Conservation (phyloP, 2,113 vertebrate species). For the Sceloporus undulatus region DNA sequence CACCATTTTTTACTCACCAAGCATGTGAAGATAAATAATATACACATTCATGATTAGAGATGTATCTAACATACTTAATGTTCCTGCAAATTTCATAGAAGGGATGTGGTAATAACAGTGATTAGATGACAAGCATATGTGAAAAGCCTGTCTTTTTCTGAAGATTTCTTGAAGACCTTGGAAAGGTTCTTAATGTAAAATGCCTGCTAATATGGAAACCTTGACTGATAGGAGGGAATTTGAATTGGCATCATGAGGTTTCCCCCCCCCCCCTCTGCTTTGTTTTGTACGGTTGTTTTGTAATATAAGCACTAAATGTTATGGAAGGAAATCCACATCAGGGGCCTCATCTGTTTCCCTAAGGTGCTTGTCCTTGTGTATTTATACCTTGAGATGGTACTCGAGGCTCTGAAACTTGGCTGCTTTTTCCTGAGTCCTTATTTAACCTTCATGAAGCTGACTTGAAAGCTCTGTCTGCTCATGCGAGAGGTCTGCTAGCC, state of each 20-base stretch:
- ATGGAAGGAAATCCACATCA: rapidly evolving
- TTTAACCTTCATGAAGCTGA: conserved; percentile 35
- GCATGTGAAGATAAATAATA: neutral
- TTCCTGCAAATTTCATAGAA: neutral
- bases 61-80: neutral
- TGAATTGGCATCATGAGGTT: neutral
- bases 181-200: neutral
- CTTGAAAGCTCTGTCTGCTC: neutral
- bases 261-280: neutral
- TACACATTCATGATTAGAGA: neutral
- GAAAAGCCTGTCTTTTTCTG: neutral
- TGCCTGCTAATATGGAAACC: neutral
- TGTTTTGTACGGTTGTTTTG: neutral
- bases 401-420: neutral
- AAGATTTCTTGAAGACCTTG: neutral
- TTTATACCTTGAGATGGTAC: neutral
- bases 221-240: too few species aligned
- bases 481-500: neutral
- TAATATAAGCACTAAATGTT: neutral
- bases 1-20: neutral
- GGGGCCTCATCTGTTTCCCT: neutral
- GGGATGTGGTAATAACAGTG: neutral
- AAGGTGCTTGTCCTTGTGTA: neutral
- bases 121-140: neutral
- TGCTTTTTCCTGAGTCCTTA: neutral